Percentiles rank a stretch among this genome's conserved stretches.
These are phyloP conservation scores for Hermaeophaga mercurialis DNA, from an alignment of 2,888 invertebrate genomes.

Conservation along the genomic window DNA sequence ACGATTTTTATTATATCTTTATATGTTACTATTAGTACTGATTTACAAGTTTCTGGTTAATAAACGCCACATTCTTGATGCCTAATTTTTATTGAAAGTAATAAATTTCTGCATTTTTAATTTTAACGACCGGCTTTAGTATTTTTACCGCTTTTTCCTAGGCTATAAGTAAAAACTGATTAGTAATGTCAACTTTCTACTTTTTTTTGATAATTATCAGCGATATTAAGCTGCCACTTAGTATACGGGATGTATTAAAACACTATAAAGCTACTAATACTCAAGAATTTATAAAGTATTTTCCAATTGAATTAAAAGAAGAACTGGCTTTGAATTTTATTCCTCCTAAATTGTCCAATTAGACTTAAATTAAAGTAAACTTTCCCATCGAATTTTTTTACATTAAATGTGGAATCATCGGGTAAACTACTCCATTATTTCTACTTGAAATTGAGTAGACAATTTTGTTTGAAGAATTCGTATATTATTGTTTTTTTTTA, in stretches of 20 bases:
- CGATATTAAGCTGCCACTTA: conserved; percentile 3
- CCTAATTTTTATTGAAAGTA: no score
- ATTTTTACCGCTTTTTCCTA: no score
- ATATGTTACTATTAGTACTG: no score
- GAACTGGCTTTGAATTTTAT: conserved; percentile 4
- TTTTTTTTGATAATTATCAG: background rate
- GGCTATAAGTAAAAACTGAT: background rate
- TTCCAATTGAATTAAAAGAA: conserved; percentile 1
- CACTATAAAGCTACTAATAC: background rate
- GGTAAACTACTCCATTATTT: background rate
- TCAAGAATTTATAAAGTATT: conserved; percentile 6
- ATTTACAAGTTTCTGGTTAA: no score
- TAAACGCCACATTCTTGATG: no score
- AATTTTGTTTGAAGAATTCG: no score
- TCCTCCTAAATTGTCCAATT: conserved; percentile 8
- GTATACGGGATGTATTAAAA: conserved; percentile 7
- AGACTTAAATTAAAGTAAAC: conserved; percentile 4
- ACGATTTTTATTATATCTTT: no score
- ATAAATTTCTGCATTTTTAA: no score
- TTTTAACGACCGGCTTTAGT: no score
- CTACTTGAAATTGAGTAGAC: no score
- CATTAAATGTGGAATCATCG: background rate
- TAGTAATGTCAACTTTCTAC: background rate
- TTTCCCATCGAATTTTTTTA: background rate
- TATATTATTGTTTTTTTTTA: no score